Evolutionary conservation across 2,888 invertebrate genomes (phyloP).

Genomic region (Eristalis tenax): DNA sequence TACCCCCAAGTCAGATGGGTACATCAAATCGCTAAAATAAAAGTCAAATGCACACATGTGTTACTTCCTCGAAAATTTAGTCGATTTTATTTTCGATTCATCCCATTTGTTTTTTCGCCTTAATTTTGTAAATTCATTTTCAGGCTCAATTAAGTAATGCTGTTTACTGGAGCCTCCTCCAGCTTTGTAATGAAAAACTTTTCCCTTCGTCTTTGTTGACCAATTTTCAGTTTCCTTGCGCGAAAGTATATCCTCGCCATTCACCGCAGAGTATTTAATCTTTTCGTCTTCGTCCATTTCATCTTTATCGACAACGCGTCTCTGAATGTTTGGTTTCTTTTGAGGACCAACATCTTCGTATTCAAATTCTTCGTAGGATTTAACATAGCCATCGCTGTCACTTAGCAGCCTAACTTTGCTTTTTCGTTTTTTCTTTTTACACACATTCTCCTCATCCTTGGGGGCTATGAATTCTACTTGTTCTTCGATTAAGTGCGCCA

Average conservation of each 20-base stretch:
- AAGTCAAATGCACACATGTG: neutral
- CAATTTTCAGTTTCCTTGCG: slow-evolving; percentile 74
- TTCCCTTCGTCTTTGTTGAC: slow-evolving; percentile 72
- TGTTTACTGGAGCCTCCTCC: slow-evolving; percentile 45
- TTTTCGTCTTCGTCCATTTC: slow-evolving; percentile 24
- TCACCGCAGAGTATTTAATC: slow-evolving; percentile 69
- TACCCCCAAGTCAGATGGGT: no score
- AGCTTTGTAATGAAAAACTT: slow-evolving; percentile 74
- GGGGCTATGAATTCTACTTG: slow-evolving; percentile 74
- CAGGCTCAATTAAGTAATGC: slow-evolving; percentile 71
- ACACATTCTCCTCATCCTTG: neutral
- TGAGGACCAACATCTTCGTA: slow-evolving; percentile 72
- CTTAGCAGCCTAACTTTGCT: slow-evolving; percentile 74
- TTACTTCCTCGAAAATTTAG: slow-evolving; percentile 24
- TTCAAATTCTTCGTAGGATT: slow-evolving; percentile 75
- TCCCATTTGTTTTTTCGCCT: slow-evolving; percentile 76
- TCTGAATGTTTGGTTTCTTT: slow-evolving; percentile 74
- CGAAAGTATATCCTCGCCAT: slow-evolving; percentile 72
- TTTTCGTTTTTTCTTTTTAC: slow-evolving; percentile 32
- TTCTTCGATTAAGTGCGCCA: slow-evolving; percentile 73
- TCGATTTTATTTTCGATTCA: slow-evolving; percentile 75
- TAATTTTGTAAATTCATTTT: slow-evolving; percentile 75
- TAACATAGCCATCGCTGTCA: slow-evolving; percentile 74
- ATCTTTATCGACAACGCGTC: slow-evolving; percentile 68
- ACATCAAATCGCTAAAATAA: neutral